These are phyloP conservation scores for Ormyrus thymus DNA, from an alignment of 2,888 invertebrate genomes.

Conservation along the genomic window DNA sequence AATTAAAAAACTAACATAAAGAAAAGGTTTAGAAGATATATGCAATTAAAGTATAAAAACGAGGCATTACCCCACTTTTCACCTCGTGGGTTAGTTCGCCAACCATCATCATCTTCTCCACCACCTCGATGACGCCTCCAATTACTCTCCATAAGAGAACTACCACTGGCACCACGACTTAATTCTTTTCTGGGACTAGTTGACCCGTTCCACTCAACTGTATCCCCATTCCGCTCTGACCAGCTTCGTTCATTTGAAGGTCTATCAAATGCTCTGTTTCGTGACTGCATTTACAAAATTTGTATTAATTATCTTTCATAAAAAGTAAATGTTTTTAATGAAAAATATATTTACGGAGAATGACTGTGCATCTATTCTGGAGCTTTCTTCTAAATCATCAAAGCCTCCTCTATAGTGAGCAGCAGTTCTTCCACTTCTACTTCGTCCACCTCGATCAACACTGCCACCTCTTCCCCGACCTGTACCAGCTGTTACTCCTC, in stretches of 20 bases:
- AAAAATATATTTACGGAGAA: conserved; percentile 64
- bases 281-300: conserved; percentile 61
- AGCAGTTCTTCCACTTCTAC: conserved; percentile 72
- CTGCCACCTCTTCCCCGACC: conserved; percentile 73
- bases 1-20: no score
- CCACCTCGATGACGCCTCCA: conserved; percentile 77
- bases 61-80: conserved; percentile 78
- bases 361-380: conserved; percentile 69
- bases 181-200: conserved; percentile 79
- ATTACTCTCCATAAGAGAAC: conserved; percentile 73
- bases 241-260: conserved; percentile 76
- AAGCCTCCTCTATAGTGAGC: conserved; percentile 74
- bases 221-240: conserved; percentile 78
- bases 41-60: no score
- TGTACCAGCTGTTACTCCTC: conserved; percentile 78
- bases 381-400: conserved; percentile 74
- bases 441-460: conserved; percentile 74
- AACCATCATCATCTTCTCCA: conserved; percentile 77
- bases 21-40: no score
- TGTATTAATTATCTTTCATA: not conserved
- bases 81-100: conserved; percentile 74
- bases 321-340: conserved; percentile 14
- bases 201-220: conserved; percentile 77
- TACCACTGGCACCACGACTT: conserved; percentile 72
- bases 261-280: conserved; percentile 72